phyloP scores from a whole-genome alignment of 2,888 invertebrate genomes.

The Chymomyza amoena region DNA sequence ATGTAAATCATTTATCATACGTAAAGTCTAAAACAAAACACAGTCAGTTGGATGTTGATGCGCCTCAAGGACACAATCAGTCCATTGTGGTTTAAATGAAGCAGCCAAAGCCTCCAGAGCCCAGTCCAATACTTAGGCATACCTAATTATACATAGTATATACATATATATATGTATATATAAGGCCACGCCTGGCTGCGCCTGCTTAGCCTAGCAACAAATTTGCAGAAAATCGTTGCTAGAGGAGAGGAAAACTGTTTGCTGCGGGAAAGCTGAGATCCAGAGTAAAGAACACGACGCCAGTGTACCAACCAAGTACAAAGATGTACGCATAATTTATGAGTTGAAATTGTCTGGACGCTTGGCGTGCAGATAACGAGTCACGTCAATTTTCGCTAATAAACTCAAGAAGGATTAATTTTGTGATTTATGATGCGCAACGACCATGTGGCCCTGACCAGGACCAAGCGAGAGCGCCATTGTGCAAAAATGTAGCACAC shows the following conservation, averaged over 20 bases:
- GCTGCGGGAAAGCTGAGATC: constrained; percentile 1
- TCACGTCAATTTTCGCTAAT: constrained; percentile 74
- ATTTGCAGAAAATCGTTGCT: constrained; percentile 29
- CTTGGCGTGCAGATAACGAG: constrained; percentile 58
- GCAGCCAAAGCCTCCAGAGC: neutral
- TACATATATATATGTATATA: too few relatives aligned
- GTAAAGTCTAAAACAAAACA: neutral
- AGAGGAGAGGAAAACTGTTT: too few relatives aligned
- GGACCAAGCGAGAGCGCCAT: neutral
- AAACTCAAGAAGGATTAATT: constrained; percentile 77
- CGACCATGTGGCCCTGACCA: constrained; percentile 17
- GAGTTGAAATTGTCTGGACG: constrained; percentile 42
- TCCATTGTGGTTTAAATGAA: neutral
- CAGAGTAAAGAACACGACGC: constrained; percentile 19
- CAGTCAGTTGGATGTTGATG: neutral
- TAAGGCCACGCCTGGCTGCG: neutral
- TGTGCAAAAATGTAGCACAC: constrained; percentile 39
- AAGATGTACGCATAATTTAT: constrained; percentile 61
- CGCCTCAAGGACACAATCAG: neutral
- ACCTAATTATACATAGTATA: neutral
- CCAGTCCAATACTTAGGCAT: neutral
- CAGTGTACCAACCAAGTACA: neutral
- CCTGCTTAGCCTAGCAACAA: constrained; percentile 26
- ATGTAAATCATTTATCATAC: neutral
- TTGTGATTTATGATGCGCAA: constrained; percentile 74